Evolutionary conservation across 30 jellyfish, hydroid and myxozoan species (phyloP).

Genomic region (Phacellophora camtschatica): DNA sequence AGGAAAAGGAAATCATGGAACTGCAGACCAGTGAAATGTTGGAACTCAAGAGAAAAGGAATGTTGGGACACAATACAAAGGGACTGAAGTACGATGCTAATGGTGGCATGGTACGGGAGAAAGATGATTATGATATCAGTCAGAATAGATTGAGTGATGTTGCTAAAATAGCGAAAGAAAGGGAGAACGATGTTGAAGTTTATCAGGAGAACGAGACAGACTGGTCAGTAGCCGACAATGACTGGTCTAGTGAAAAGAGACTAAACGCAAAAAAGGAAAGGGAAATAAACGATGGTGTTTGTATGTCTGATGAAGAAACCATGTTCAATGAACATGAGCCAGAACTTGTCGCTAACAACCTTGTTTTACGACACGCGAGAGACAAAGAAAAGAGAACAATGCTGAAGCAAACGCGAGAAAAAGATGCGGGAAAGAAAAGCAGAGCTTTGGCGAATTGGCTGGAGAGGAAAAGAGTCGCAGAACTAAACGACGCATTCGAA

Average conservation of each 20-base stretch:
- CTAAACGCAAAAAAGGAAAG: too few species aligned
- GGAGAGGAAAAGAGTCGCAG: conserved; percentile 95
- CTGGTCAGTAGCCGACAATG: not conserved
- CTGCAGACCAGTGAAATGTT: too few species aligned
- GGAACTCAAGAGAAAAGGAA: too few species aligned
- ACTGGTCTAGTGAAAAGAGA: too few species aligned
- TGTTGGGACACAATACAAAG: too few species aligned
- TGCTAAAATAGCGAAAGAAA: not conserved
- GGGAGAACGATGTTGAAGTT: not conserved
- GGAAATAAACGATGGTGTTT: not conserved
- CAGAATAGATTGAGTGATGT: not conserved
- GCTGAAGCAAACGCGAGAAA: conserved; percentile 12
- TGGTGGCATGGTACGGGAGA: too few species aligned
- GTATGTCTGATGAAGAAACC: too few species aligned
- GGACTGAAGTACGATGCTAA: too few species aligned
- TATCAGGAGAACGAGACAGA: not conserved
- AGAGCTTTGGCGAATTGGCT: conserved; percentile 91
- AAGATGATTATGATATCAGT: not conserved
- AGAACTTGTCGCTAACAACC: not conserved
- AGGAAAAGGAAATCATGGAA: too few species aligned
- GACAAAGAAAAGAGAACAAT: conserved; percentile 21
- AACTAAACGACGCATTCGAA: conserved; percentile 87
- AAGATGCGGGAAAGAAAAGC: conserved; percentile 65
- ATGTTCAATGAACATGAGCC: too few species aligned
- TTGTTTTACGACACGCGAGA: not conserved